Evolutionary conservation across 2,113 vertebrate species (phyloP).

Genomic region (Lucifuga dentata): DNA sequence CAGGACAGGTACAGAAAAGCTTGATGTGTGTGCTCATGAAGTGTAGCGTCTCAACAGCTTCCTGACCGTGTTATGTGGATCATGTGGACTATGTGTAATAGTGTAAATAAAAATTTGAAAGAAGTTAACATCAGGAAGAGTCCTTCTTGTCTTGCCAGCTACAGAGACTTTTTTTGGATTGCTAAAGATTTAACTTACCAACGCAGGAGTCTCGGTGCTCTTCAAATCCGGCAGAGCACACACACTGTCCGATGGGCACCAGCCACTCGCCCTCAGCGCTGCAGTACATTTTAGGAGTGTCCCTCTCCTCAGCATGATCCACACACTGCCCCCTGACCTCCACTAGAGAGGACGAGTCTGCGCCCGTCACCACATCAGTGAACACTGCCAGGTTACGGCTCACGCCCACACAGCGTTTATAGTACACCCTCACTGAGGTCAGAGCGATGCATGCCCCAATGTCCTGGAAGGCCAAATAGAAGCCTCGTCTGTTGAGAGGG

Average conservation of each 20-base stretch:
- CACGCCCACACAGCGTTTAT: conserved; percentile 93
- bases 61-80: no score
- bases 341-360: conserved; percentile 94
- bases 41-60: no score
- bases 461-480: conserved; percentile 98
- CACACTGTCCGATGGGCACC: conserved; percentile 95
- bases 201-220: conserved; percentile 90
- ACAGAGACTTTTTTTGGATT: no score
- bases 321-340: conserved; percentile 95
- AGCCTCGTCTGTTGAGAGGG: conserved; percentile 89
- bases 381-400: conserved; percentile 94
- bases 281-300: conserved; percentile 99
- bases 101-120: no score
- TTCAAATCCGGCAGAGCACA: conserved; percentile 94
- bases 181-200: no score
- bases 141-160: no score
- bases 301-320: conserved; percentile 92
- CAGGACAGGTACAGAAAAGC: no score
- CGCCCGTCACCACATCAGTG: conserved; percentile 93
- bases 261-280: conserved; percentile 98
- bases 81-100: no score
- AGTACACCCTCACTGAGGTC: conserved; percentile 93
- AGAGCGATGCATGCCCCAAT: conserved; percentile 96
- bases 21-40: no score
- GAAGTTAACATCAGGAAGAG: no score